Evolutionary conservation across 2,113 vertebrate genomes (phyloP).

Genomic region (Diglossa brunneiventris): DNA sequence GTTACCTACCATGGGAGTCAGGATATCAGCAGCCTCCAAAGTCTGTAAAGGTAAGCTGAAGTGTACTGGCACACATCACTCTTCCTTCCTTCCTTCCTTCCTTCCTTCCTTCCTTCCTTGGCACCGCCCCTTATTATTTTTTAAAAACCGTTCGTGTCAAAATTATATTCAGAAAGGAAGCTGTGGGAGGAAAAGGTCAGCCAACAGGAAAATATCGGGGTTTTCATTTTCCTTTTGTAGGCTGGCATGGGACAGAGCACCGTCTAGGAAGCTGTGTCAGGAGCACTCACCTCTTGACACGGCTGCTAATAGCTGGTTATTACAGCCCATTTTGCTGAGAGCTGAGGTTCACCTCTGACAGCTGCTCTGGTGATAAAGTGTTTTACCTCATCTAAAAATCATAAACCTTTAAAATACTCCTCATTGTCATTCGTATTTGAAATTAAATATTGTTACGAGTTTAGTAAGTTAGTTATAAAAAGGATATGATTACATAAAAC

Average conservation of each 20-base stretch:
- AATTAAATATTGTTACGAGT: background rate
- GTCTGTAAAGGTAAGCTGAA: background rate
- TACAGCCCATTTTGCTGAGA: background rate
- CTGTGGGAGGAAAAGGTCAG: slow-evolving; percentile 40
- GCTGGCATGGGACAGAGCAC: background rate
- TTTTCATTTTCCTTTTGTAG: slow-evolving; percentile 14
- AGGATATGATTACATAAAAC: background rate
- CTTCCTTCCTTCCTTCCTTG: background rate
- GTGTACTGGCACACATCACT: background rate
- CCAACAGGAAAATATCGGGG: background rate
- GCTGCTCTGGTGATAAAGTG: background rate
- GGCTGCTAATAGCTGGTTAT: background rate
- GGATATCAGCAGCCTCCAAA: background rate
- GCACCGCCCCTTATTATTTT: background rate
- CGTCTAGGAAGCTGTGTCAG: background rate
- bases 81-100: background rate
- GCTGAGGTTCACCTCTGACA: background rate
- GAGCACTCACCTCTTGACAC: background rate
- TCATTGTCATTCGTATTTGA: background rate
- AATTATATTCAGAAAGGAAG: background rate
- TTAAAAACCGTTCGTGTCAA: background rate
- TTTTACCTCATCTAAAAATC: background rate
- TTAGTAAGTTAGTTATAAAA: background rate
- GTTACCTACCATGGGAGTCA: fast-evolving
- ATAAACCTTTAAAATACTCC: background rate